phyloP scores from a whole-genome alignment of 2,888 invertebrate genomes.

The Oxystoma pomonae region DNA sequence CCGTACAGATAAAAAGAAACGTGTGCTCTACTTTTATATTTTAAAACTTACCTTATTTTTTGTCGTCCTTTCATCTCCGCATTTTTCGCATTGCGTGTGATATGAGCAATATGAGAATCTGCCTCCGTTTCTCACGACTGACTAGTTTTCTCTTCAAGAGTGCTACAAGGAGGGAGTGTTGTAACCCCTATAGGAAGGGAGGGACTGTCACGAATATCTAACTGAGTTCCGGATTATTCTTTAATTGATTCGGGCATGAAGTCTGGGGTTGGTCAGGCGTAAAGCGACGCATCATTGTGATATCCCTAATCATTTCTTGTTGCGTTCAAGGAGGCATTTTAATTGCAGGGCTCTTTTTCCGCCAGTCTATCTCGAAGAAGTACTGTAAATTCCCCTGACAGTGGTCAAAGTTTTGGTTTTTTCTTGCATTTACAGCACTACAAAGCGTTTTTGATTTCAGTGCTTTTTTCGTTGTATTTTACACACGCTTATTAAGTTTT shows the following conservation, averaged over 20 bases:
- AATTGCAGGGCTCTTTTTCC: neutral
- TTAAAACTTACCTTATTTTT: too few species aligned
- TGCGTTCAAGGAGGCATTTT: constrained; percentile 32
- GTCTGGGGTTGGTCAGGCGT: constrained; percentile 46
- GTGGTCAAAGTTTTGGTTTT: too few species aligned
- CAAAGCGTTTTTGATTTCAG: too few species aligned
- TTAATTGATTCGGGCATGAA: constrained; percentile 57
- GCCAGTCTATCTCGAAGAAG: too few species aligned
- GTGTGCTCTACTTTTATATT: too few species aligned
- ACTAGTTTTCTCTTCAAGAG: neutral
- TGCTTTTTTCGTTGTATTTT: too few species aligned
- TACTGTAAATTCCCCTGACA: too few species aligned
- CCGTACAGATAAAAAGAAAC: too few species aligned
- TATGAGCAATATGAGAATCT: neutral
- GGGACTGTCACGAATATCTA: constrained; percentile 42
- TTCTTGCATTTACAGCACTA: too few species aligned
- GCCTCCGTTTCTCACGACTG: neutral
- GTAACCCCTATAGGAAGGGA: constrained; percentile 9
- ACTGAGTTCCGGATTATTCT: constrained; percentile 56
- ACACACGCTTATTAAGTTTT: too few species aligned
- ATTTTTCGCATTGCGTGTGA: too few species aligned
- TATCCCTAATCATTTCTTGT: constrained; percentile 49
- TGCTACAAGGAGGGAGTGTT: neutral
- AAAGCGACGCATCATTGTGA: constrained; percentile 39
- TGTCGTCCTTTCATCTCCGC: too few species aligned